Percentiles rank a stretch among this genome's conserved stretches.
Evolutionary conservation across 2,888 invertebrate species (phyloP).

Genomic region (Hirtodrosophila alboralis): DNA sequence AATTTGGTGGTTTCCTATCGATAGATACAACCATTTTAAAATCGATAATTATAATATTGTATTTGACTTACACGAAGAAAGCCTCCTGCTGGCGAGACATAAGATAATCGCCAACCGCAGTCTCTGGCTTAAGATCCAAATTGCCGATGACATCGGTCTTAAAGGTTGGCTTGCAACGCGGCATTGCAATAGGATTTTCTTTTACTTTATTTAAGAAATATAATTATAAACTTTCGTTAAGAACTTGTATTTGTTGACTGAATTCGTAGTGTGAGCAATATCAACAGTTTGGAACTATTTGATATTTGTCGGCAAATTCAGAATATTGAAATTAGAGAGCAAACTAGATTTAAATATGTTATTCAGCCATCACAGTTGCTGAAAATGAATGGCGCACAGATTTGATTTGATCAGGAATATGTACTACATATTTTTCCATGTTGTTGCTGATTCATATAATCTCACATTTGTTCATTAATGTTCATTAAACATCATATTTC

Average conservation of each 20-base stretch:
- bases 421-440: no score
- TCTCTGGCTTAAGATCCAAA: slow-evolving; percentile 81
- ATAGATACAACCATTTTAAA: no score
- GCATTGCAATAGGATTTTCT: slow-evolving; percentile 64
- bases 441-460: no score
- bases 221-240: slow-evolving; percentile 5
- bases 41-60: no score
- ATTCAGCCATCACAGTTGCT: no score
- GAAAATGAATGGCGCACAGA: no score
- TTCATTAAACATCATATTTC: no score
- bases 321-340: no score
- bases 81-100: slow-evolving; percentile 81
- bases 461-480: no score
- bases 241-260: slow-evolving; percentile 1
- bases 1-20: slow-evolving; percentile 82
- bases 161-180: slow-evolving; percentile 80
- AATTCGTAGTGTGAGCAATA: slow-evolving; percentile 4
- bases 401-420: no score
- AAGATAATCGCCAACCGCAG: slow-evolving; percentile 78
- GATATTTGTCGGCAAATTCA: slow-evolving; percentile 9
- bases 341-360: no score
- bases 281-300: not conserved
- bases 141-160: slow-evolving; percentile 82
- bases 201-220: slow-evolving; percentile 14
- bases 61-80: slow-evolving; percentile 77